Percentiles rank a stretch among this genome's conserved stretches.
Conservation (phyloP, 2,888 invertebrate genomes). For the Apamea monoglypha region DNA sequence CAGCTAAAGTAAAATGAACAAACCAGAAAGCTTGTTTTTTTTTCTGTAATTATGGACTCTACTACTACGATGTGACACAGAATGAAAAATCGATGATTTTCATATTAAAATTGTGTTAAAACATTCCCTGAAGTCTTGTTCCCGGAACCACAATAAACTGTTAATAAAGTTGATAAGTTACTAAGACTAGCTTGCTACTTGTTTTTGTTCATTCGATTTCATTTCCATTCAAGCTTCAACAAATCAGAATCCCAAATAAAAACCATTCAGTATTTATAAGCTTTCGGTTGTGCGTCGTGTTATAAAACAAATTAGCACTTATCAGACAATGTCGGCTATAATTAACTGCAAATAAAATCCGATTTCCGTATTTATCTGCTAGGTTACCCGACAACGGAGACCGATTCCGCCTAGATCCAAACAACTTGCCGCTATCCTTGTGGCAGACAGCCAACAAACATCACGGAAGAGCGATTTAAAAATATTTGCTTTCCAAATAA, state of each 20-base stretch:
- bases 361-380: constrained; percentile 48
- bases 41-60: background rate
- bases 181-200: background rate
- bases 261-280: background rate
- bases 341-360: constrained; percentile 58
- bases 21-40: background rate
- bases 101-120: background rate
- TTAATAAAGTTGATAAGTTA: background rate
- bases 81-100: background rate
- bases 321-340: constrained; percentile 33
- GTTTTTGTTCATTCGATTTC: background rate
- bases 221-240: background rate
- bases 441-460: constrained; percentile 71
- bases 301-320: constrained; percentile 49
- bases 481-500: constrained; percentile 80
- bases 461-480: constrained; percentile 70
- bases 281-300: background rate
- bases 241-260: background rate
- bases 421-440: constrained; percentile 59
- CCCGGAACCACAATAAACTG: background rate
- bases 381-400: constrained; percentile 15
- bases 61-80: background rate
- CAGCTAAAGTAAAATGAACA: constrained; percentile 10
- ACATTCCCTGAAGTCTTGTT: background rate
- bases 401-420: constrained; percentile 27